phyloP scores from a whole-genome alignment of 2,888 invertebrate species.

The Imbricaverruca yamaguchii region DNA sequence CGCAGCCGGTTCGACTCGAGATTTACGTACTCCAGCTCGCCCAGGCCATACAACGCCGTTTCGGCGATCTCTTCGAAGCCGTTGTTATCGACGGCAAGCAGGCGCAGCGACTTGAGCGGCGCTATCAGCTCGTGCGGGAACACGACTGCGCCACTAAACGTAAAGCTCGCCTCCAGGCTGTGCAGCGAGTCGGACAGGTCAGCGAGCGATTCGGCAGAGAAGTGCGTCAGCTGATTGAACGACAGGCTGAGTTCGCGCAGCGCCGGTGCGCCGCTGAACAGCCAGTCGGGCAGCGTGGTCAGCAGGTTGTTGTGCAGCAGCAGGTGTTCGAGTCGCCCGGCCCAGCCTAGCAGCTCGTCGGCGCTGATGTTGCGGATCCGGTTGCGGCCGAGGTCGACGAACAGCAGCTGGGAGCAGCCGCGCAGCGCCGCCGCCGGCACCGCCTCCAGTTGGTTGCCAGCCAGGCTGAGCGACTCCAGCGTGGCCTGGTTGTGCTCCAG shows the following conservation, averaged over 20 bases:
- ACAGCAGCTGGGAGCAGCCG: conserved; percentile 53
- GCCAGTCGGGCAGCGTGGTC: conserved; percentile 56
- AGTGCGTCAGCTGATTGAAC: conserved; percentile 76
- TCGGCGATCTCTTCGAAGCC: conserved; percentile 55
- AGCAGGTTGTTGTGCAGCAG: conserved; percentile 76
- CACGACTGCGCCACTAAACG: conserved; percentile 35
- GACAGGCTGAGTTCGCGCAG: conserved; percentile 82
- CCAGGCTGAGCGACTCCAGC: background rate
- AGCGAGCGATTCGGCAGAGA: conserved; percentile 70
- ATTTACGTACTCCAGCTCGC: conserved; percentile 68
- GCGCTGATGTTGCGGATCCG: conserved; percentile 67
- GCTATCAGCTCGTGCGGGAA: conserved; percentile 68
- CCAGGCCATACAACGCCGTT: conserved; percentile 57
- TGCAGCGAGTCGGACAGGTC: conserved; percentile 67
- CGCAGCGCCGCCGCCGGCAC: background rate
- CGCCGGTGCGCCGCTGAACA: conserved; percentile 63
- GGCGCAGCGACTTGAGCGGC: conserved; percentile 64
- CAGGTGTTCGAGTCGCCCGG: conserved; percentile 66
- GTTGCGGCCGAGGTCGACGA: conserved; percentile 82
- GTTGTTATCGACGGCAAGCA: conserved; percentile 81
- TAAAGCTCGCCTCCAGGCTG: conserved; percentile 75
- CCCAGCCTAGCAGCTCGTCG: conserved; percentile 70
- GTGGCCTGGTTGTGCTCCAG: background rate
- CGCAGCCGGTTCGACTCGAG: conserved; percentile 76
- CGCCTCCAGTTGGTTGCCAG: background rate